phyloP scores from a whole-genome alignment of 2,797 vertebrate species.

The Molossus alvarezi region DNA sequence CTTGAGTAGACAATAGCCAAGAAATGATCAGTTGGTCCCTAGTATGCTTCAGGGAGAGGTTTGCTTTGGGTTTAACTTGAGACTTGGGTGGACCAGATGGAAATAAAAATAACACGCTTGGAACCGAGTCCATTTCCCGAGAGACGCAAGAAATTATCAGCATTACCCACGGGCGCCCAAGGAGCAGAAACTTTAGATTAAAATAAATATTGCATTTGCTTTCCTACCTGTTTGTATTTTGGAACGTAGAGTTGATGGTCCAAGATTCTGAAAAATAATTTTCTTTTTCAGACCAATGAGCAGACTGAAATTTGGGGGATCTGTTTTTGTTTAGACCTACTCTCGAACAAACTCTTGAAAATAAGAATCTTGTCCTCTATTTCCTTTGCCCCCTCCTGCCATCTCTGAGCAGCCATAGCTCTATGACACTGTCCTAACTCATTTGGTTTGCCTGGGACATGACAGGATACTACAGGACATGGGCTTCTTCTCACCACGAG shows the following conservation, averaged over 20 bases:
- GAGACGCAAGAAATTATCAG: background rate
- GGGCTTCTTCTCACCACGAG: background rate
- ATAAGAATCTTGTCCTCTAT: background rate
- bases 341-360: background rate
- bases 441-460: background rate
- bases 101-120: background rate
- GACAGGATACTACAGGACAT: background rate
- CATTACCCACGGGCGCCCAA: background rate
- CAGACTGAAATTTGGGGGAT: background rate
- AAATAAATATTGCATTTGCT: background rate
- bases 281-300: background rate
- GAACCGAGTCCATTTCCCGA: background rate
- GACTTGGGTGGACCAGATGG: background rate
- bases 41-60: background rate
- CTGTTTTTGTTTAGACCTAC: background rate
- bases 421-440: too few species aligned
- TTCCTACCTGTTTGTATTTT: background rate
- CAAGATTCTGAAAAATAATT: background rate
- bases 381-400: background rate
- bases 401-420: background rate
- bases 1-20: background rate
- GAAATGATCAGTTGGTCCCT: conserved; percentile 27
- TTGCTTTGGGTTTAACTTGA: background rate
- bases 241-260: background rate
- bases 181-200: background rate